Percentiles rank a stretch among this genome's conserved stretches.
Evolutionary conservation across 2,113 vertebrate species (phyloP).

Genomic region (Ptilonorhynchus violaceus): DNA sequence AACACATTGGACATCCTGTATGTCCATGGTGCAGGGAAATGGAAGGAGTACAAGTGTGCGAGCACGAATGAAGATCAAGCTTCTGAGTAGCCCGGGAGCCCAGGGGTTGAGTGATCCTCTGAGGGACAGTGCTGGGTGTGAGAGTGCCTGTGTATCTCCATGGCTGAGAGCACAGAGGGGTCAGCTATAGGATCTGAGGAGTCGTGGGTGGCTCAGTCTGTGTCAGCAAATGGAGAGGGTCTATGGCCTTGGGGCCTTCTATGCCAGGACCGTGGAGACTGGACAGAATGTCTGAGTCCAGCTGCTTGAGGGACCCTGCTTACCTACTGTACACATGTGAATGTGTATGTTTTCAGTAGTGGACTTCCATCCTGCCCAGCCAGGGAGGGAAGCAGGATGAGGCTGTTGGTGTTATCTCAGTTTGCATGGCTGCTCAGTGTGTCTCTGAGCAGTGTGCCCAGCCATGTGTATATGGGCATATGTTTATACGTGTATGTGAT

Average conservation of each 20-base stretch:
- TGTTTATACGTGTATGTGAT: not conserved
- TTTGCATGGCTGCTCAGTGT: not conserved
- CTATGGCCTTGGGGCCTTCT: not conserved
- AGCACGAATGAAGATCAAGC: not conserved
- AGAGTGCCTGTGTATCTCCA: not conserved
- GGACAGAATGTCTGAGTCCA: not conserved
- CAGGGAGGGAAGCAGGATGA: not conserved
- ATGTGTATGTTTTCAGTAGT: not conserved
- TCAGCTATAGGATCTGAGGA: not conserved
- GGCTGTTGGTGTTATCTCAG: not conserved
- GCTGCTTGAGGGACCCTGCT: not conserved
- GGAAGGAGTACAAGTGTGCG: not conserved
- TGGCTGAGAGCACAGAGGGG: not conserved
- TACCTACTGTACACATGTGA: too few species aligned
- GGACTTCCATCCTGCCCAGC: not conserved
- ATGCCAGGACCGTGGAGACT: not conserved
- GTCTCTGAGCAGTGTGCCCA: not conserved
- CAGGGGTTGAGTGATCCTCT: accelerated
- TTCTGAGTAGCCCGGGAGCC: not conserved
- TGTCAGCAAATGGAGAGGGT: not conserved
- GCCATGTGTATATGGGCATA: accelerated
- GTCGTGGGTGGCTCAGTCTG: not conserved
- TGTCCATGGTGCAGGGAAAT: accelerated
- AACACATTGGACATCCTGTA: not conserved
- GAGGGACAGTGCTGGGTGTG: accelerated